phyloP scores from a whole-genome alignment of 2,113 vertebrate genomes.

The Cephalopholis sonnerati region DNA sequence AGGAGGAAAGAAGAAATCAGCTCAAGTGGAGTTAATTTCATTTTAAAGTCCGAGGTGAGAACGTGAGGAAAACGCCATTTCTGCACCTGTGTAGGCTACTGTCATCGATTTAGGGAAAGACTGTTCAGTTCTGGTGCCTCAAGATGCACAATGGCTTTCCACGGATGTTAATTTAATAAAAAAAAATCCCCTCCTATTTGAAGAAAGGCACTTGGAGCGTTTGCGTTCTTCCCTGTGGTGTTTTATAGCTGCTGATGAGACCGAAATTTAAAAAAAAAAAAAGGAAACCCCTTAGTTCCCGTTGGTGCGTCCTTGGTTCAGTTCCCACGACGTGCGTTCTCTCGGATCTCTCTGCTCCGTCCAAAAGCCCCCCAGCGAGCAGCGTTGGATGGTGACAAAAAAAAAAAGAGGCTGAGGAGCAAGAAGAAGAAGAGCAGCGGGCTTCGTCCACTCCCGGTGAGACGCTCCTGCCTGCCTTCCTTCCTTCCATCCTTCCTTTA shows the following conservation, averaged over 20 bases:
- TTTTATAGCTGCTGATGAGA: slow-evolving; percentile 39
- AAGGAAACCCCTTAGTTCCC: slow-evolving; percentile 68
- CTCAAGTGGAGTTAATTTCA: slow-evolving; percentile 27
- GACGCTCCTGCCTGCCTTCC: slow-evolving; percentile 59
- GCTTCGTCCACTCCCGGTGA: slow-evolving; percentile 72
- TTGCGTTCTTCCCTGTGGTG: slow-evolving; percentile 43
- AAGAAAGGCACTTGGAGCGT: slow-evolving; percentile 38
- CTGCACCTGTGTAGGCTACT: slow-evolving; percentile 81
- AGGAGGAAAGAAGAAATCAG: neutral
- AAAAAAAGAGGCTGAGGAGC: slow-evolving; percentile 52
- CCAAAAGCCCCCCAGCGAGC: slow-evolving; percentile 65
- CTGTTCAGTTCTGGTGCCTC: slow-evolving; percentile 68
- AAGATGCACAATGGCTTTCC: slow-evolving; percentile 71
- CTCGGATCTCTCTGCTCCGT: slow-evolving; percentile 66
- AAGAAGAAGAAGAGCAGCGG: slow-evolving; percentile 29
- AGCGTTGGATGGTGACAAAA: slow-evolving; percentile 59
- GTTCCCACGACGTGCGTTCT: slow-evolving; percentile 72
- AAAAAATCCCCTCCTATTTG: slow-evolving; percentile 54
- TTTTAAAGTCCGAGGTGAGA: slow-evolving; percentile 74
- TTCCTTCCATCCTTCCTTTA: slow-evolving; percentile 57
- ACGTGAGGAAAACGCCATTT: slow-evolving; percentile 75
- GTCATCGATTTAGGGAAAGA: slow-evolving; percentile 61
- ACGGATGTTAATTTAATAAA: slow-evolving; percentile 44
- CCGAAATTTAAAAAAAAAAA: neutral
- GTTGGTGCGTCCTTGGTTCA: slow-evolving; percentile 76